Base-by-base conservation (phyloP, 2,113 vertebrate genomes). In the Cyrtonyx montezumae region DNA sequence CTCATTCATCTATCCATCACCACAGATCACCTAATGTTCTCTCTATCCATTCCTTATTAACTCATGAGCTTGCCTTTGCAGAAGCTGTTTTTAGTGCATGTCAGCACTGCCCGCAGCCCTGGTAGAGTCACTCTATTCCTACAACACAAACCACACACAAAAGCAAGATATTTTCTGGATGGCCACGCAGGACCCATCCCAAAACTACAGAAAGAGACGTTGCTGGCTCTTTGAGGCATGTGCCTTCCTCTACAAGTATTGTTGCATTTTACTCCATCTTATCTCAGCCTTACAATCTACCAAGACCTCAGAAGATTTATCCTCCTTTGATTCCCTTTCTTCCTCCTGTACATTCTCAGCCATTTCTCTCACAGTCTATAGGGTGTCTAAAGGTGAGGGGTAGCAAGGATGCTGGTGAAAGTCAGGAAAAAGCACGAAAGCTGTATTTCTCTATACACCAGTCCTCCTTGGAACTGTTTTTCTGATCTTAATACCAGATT, bases 171-270 rank as follows among this genome's bases (percentile, higher is more conserved):
- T 43, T 58, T 77, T 45, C 30, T 26, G 23, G 42, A 23, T 34
- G 37, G 32, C 32, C 40, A 26, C 32, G 32, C 36, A 32, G 36
- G 20, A 56, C 19, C 13, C 28, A 17, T 1, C 7, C 13, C 4
- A 17, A 19, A 7, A 51, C 11, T 71, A 36, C 36, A 84, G 42
- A 65, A 84, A 42, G 68, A 70, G 26, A n/a, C 23, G 34, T 67
- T 0, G 0, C 7, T 25, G 18, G 8, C 0, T 0, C 21, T 15
- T 13, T 65, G 4, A 55, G 66, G 16, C 8, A 20, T 77, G 26
- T 1, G 1, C 7, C 10, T 0, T 1, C 6, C 56, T 68, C 40
- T 34, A 9, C 20, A 32, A n/a, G 5, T 7, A n/a, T 11, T 49
- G 5, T 7, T 76, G 13, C n/a, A 46, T 45, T 78, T 61, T 1